phyloP scores from a whole-genome alignment of 2,888 invertebrate species.

The Aporophyla lueneburgensis region DNA sequence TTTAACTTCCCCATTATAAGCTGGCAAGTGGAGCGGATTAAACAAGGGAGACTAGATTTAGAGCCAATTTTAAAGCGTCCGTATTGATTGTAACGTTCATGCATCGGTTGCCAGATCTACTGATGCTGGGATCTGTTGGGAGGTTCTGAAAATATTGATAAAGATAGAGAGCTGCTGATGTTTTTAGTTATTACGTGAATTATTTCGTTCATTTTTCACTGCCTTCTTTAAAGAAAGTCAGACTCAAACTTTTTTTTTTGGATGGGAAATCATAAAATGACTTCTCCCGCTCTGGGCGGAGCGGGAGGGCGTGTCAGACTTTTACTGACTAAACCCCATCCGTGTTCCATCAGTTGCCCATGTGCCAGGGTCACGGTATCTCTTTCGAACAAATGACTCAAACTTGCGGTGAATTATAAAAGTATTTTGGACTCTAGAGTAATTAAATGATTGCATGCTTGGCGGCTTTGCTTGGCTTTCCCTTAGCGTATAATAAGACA shows the following conservation, averaged over 20 bases:
- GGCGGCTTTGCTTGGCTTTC: too few relatives aligned
- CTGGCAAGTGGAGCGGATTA: conserved; percentile 75
- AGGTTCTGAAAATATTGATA: conserved; percentile 1
- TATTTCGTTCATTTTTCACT: background rate
- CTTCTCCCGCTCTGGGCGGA: too few relatives aligned
- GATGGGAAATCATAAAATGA: too few relatives aligned
- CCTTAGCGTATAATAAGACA: too few relatives aligned
- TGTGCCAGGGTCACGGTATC: too few relatives aligned
- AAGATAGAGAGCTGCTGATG: background rate
- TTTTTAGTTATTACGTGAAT: too few relatives aligned
- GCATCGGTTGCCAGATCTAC: conserved; percentile 74
- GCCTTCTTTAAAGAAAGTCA: background rate
- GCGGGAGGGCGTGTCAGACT: too few relatives aligned
- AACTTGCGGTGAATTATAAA: background rate
- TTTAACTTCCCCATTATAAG: conserved; percentile 80
- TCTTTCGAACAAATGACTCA: too few relatives aligned
- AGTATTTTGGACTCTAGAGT: background rate
- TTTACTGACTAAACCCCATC: too few relatives aligned
- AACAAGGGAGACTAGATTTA: conserved; percentile 81
- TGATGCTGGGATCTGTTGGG: background rate
- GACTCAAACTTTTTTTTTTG: background rate
- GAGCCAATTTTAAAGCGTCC: conserved; percentile 78
- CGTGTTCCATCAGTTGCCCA: too few relatives aligned
- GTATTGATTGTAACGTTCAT: conserved; percentile 84
- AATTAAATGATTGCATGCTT: background rate